A percentile compares a stretch with the other conserved stretches of the same genome.
Conservation (phyloP, 2,888 invertebrate genomes). For the Calliphora vomitoria region DNA sequence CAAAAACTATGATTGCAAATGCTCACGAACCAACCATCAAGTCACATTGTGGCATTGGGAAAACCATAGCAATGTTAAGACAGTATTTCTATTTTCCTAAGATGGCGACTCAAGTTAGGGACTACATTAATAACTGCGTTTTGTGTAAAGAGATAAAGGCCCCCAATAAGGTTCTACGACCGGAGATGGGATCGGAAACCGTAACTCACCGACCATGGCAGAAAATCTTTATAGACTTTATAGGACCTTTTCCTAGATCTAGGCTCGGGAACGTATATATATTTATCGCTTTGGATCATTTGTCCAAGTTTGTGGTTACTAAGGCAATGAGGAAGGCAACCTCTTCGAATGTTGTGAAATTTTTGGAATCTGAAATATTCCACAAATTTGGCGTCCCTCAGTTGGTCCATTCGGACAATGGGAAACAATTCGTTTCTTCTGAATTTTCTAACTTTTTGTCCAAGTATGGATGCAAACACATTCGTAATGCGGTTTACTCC, state of each 20-base stretch:
- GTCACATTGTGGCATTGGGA: constrained; percentile 25
- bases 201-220: constrained; percentile 5
- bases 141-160: constrained; percentile 30
- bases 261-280: neutral
- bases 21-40: constrained; percentile 17
- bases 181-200: constrained; percentile 4
- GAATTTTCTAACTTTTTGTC: constrained; percentile 16
- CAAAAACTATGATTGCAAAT: neutral
- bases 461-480: constrained; percentile 3
- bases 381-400: constrained; percentile 28
- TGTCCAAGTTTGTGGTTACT: constrained; percentile 22
- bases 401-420: constrained; percentile 44
- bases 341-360: constrained; percentile 2
- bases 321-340: constrained; percentile 23
- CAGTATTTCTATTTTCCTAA: constrained; percentile 34
- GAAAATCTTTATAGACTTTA: constrained; percentile 39
- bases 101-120: constrained; percentile 11
- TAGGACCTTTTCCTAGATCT: constrained; percentile 17
- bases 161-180: constrained; percentile 15
- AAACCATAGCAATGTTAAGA: neutral
- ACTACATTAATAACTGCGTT: constrained; percentile 2
- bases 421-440: constrained; percentile 22
- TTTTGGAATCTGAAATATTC: constrained; percentile 23
- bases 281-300: constrained; percentile 15
- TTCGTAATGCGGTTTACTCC: constrained; percentile 31